A percentile compares a stretch with the other conserved stretches of the same genome.
Conservation (phyloP, 2,113 vertebrate genomes). For the Heterochromis multidens region DNA sequence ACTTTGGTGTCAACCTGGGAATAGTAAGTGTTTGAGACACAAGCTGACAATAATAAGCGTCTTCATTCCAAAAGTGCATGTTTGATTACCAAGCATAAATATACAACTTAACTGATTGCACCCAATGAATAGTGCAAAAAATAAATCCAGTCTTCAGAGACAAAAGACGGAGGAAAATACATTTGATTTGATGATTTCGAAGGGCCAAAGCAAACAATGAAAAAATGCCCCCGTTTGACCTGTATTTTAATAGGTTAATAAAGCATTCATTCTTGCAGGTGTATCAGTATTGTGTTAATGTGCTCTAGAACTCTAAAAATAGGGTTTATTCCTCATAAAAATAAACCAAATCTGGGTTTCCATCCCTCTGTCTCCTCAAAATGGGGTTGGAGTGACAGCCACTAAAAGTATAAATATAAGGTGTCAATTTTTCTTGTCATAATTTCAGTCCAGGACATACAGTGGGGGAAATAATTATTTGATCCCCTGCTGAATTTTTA, state of each 20-base stretch:
- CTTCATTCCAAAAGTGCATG: not conserved
- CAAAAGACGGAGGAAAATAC: not conserved
- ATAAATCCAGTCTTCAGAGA: not conserved
- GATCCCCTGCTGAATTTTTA: not conserved
- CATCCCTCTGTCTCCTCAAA: not conserved
- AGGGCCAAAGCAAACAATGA: not conserved
- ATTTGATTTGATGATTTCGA: not conserved
- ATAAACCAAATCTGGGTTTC: not conserved
- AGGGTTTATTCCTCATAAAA: not conserved
- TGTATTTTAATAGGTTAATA: not conserved
- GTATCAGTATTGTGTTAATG: not conserved
- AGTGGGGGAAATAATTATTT: not conserved
- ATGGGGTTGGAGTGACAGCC: not conserved
- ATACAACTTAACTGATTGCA: not conserved
- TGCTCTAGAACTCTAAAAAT: fast-evolving
- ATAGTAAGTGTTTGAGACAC: constrained; percentile 65
- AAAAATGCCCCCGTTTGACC: not conserved
- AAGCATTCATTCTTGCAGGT: not conserved
- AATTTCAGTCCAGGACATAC: not conserved
- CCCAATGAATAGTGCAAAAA: not conserved
- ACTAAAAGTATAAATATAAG: not conserved
- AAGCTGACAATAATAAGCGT: not conserved
- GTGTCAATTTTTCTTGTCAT: not conserved
- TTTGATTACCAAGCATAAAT: not conserved
- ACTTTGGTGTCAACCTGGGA: constrained; percentile 69